These are phyloP conservation scores for Channa maculata DNA, from an alignment of 2,113 vertebrate species.

Conservation along the genomic window DNA sequence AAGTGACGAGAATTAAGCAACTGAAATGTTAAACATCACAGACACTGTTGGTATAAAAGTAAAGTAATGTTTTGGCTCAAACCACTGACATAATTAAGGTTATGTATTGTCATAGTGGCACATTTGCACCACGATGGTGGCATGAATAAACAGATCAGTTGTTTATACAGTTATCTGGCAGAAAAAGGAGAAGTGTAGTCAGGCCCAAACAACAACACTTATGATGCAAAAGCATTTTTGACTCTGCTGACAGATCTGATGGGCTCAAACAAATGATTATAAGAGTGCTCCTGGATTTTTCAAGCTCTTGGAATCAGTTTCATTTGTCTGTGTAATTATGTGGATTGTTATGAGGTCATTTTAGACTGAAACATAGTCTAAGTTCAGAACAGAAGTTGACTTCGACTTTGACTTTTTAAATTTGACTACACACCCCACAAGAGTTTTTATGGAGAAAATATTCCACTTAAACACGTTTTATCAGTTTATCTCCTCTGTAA, in stretches of 20 bases:
- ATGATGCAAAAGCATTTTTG: neutral
- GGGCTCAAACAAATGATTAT: neutral
- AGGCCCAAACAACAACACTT: slow-evolving; percentile 2
- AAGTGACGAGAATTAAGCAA: neutral
- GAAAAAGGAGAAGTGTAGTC: slow-evolving; percentile 7
- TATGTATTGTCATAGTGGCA: neutral
- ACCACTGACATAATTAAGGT: neutral
- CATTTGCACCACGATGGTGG: neutral
- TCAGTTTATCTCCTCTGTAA: neutral
- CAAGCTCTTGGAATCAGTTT: neutral
- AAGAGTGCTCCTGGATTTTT: neutral
- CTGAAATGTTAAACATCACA: neutral
- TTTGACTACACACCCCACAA: too few relatives aligned
- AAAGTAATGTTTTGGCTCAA: neutral
- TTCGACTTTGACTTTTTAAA: too few relatives aligned
- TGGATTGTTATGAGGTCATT: neutral
- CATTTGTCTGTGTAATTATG: neutral
- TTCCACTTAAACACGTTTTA: neutral
- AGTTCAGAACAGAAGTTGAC: too few relatives aligned
- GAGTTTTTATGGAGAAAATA: too few relatives aligned
- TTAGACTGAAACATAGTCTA: neutral
- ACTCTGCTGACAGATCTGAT: neutral
- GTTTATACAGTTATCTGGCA: slow-evolving; percentile 22
- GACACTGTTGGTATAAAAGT: neutral
- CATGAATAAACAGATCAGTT: slow-evolving; percentile 43